A percentile compares a stretch with the other conserved stretches of the same genome.
Conservation (phyloP, 2,113 vertebrate genomes). For the Ariopsis seemanni region DNA sequence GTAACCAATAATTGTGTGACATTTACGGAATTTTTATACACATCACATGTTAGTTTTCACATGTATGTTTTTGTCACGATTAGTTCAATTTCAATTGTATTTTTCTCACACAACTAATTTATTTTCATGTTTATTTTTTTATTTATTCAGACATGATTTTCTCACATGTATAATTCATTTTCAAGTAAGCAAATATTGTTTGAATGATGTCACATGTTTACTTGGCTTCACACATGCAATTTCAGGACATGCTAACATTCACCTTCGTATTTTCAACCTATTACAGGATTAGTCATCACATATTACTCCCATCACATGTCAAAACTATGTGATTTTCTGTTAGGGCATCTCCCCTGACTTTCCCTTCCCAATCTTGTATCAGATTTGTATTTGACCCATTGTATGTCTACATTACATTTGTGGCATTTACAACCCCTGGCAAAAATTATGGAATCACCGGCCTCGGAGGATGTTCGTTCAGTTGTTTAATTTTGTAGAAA, state of each 20-base stretch:
- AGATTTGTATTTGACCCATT: neutral
- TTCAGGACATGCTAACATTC: neutral
- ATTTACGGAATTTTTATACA: no score
- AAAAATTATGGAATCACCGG: no score
- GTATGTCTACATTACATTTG: neutral
- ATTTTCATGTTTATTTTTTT: neutral
- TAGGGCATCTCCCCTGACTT: neutral
- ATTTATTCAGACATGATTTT: neutral
- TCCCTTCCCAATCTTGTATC: neutral
- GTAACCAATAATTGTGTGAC: no score
- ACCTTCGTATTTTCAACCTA: neutral
- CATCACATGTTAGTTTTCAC: no score
- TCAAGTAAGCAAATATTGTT: neutral
- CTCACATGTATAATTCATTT: neutral
- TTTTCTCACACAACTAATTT: neutral
- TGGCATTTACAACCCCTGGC: no score
- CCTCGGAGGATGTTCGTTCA: no score
- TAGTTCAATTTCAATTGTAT: no score
- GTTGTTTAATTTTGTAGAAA: no score
- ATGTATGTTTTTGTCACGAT: no score
- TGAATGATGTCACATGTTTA: neutral
- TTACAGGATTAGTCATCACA: neutral
- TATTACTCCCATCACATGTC: neutral
- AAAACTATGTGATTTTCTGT: neutral
- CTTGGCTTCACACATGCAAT: neutral